Base-by-base conservation (phyloP, 2,888 invertebrate genomes). In the Steromphala cineraria region DNA sequence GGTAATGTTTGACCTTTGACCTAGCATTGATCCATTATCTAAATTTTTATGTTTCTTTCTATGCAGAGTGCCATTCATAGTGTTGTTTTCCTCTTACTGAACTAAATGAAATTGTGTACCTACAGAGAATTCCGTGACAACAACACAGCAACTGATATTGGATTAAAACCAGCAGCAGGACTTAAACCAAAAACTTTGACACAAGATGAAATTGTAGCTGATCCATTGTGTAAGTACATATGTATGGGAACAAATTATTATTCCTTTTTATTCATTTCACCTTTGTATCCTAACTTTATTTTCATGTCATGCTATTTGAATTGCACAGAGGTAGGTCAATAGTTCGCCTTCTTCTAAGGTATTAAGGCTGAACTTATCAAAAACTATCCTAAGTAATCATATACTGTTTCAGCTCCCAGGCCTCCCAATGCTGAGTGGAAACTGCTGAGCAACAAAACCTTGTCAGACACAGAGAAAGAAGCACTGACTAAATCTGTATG, bases 161-260 rank as follows among this genome's bases (percentile, higher is more conserved):
- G 91, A 8, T 90, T 93, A 24, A 92, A 90, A 75, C 89, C 91
- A 15, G 92, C 92, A 17, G 90, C 89, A 52, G 93, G 93, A 17
- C 83, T 93, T n/a, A 79, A 81, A 55, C 92, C 93, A 0, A 90
- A 87, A 83, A 88, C 87, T 55, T 85, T 93, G 36, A 87, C 82
- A 24, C 84, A 88, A n/a, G 88, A 90, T n/a, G 92, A 93, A 71
- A 91, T 92, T 21, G 83, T 87, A 76, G 89, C 91, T 24, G 91
- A 92, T 76, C 89, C 90, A 62, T 80, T 83, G 81, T 80, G 93
- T 92, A 85, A 87, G 91, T 86, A 2, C 56, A n/a, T n/a, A n/a
- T n/a, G n/a, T n/a, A n/a, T n/a, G n/a, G n/a, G 7, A 56, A 56
- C n/a, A 24, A 8, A 19, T 24, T 1, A 5, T 10, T 46, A 46